These are phyloP conservation scores for Vanacampus margaritifer DNA, from an alignment of 2,113 vertebrate species.

Conservation along the genomic window DNA sequence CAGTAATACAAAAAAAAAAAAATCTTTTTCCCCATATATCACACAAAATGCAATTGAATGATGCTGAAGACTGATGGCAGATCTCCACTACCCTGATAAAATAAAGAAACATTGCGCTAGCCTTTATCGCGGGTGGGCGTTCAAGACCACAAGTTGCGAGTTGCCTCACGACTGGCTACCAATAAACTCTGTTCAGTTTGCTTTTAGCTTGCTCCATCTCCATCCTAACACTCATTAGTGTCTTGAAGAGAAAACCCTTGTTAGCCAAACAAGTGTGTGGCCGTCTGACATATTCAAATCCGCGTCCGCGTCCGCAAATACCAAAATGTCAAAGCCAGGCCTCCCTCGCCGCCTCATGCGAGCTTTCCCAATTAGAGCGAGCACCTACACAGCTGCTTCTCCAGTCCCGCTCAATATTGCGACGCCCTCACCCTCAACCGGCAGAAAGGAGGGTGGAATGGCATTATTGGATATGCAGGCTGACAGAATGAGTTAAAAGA, in stretches of 20 bases:
- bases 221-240: conserved; percentile 56
- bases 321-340: conserved; percentile 60
- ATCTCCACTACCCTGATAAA: neutral
- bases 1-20: too few relatives aligned
- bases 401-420: conserved; percentile 19
- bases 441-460: conserved; percentile 13
- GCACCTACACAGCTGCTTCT: conserved; percentile 32
- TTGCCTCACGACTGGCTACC: neutral
- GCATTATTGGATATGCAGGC: conserved; percentile 33
- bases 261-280: conserved; percentile 49
- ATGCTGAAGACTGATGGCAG: neutral
- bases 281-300: conserved; percentile 61
- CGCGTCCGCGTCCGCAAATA: conserved; percentile 41
- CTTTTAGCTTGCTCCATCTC: conserved; percentile 39
- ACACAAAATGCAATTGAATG: neutral
- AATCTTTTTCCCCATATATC: too few relatives aligned
- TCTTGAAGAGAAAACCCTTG: conserved; percentile 41
- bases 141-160: conserved; percentile 8
- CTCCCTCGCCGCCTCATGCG: conserved; percentile 19
- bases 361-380: conserved; percentile 58
- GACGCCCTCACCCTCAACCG: conserved; percentile 26
- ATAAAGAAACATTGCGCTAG: conserved; percentile 1
- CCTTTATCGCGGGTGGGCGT: conserved; percentile 13
- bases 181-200: conserved; percentile 33
- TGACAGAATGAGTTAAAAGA: conserved; percentile 12